These are phyloP conservation scores for Paramuricea clavata DNA, from an alignment of 92 coral and sea anemone species.

Conservation along the genomic window DNA sequence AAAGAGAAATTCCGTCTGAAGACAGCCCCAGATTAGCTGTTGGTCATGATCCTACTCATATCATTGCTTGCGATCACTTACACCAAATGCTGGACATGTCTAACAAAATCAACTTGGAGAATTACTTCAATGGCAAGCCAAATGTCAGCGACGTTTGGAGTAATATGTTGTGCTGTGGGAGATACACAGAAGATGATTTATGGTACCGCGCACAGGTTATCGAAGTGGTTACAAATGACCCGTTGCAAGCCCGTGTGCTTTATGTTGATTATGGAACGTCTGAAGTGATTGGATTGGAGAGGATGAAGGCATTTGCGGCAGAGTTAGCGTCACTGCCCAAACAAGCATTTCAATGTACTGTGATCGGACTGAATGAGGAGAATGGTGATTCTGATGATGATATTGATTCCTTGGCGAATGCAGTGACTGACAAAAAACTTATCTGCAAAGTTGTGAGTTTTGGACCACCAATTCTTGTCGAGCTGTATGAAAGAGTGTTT, in stretches of 20 bases:
- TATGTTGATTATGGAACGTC: slow-evolving; percentile 97
- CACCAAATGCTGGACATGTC: slow-evolving; percentile 79
- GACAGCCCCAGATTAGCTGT: slow-evolving; percentile 65
- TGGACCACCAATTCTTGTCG: slow-evolving; percentile 80
- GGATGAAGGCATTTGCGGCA: slow-evolving; percentile 92
- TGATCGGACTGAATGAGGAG: slow-evolving; percentile 67
- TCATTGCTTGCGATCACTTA: slow-evolving; percentile 74
- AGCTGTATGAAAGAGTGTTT: slow-evolving; percentile 70
- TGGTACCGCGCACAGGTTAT: slow-evolving; percentile 96
- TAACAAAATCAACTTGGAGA: slow-evolving; percentile 73
- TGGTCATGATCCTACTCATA: slow-evolving; percentile 84
- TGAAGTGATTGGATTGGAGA: slow-evolving; percentile 79
- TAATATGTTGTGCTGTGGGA: slow-evolving; percentile 94
- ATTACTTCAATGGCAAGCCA: slow-evolving; percentile 78
- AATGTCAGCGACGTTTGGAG: slow-evolving; percentile 75
- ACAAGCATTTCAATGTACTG: slow-evolving; percentile 86
- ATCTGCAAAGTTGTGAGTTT: slow-evolving; percentile 79
- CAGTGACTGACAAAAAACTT: slow-evolving; percentile 92
- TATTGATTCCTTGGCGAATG: slow-evolving; percentile 69
- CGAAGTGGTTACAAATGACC: slow-evolving; percentile 72
- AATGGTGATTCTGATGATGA: slow-evolving; percentile 62
- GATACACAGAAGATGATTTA: slow-evolving; percentile 89
- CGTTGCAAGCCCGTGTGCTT: slow-evolving; percentile 75
- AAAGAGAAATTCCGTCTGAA: slow-evolving; percentile 80
- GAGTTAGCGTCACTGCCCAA: slow-evolving; percentile 84